Percentiles rank a stretch among this genome's conserved stretches.
Evolutionary conservation across 2,888 invertebrate genomes (phyloP).

Genomic region (Caenorhabditis japonica): DNA sequence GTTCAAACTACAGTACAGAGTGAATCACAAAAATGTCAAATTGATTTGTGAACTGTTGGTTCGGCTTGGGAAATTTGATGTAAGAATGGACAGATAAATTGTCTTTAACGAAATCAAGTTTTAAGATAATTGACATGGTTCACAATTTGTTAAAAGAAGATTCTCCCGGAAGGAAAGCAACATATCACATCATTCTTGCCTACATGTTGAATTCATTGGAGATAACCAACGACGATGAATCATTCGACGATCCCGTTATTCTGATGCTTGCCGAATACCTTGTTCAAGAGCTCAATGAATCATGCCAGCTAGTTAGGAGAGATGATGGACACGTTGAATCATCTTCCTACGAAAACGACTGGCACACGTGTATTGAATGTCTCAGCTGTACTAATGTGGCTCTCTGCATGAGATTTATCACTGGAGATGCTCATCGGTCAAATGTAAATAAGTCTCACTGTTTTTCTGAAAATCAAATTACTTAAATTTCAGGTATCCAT

Average conservation of each 20-base stretch:
- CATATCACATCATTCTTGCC: constrained; percentile 23
- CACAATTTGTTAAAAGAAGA: constrained; percentile 23
- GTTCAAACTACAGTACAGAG: constrained; percentile 10
- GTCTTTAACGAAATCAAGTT: too few species aligned
- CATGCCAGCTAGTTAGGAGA: constrained; percentile 4
- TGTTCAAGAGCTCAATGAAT: constrained; percentile 4
- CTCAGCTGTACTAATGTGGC: constrained; percentile 30
- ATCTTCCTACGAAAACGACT: constrained; percentile 1
- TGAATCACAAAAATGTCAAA: neutral
- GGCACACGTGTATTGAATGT: constrained; percentile 33
- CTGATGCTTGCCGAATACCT: constrained; percentile 40
- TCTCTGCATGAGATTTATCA: constrained; percentile 19
- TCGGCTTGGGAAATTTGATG: constrained; percentile 15
- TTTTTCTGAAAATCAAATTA: too few species aligned
- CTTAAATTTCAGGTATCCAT: constrained; percentile 30
- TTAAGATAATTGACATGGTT: constrained; percentile 16
- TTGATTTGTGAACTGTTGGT: constrained; percentile 7
- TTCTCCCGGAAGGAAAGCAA: neutral
- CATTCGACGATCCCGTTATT: constrained; percentile 38
- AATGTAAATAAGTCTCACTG: constrained; percentile 34
- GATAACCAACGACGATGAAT: neutral
- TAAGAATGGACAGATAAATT: neutral
- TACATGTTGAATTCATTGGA: constrained; percentile 8
- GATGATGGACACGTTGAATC: neutral
- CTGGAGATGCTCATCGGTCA: constrained; percentile 10